Evolutionary conservation across 35 echinoderm and acorn worm genomes (phyloP).

Genomic region (Patiria miniata): DNA sequence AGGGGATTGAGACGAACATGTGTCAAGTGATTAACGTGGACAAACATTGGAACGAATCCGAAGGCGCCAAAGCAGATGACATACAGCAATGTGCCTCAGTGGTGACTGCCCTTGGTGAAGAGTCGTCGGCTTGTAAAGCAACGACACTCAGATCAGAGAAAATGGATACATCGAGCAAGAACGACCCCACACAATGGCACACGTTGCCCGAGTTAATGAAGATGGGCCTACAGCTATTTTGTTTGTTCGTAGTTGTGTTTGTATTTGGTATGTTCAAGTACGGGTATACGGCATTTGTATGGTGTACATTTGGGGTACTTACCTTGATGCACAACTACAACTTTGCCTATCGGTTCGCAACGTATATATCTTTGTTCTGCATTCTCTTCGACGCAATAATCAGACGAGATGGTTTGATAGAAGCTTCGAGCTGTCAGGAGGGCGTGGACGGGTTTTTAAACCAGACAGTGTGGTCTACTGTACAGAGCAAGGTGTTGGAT

Average conservation of each 20-base stretch:
- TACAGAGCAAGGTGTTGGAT: background rate
- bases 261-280: background rate
- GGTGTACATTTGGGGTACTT: background rate
- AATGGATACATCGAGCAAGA: background rate
- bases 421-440: background rate
- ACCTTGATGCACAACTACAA: background rate
- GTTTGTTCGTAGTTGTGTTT: background rate
- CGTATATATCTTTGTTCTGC: background rate
- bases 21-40: slow-evolving; percentile 7
- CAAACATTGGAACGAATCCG: background rate
- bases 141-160: background rate
- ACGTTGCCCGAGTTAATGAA: background rate
- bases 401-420: background rate
- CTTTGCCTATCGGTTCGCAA: background rate
- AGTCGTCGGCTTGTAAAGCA: background rate
- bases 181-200: background rate
- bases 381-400: background rate
- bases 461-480: background rate
- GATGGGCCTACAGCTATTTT: background rate
- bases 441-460: background rate
- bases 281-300: background rate
- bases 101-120: background rate
- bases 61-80: background rate
- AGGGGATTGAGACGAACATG: slow-evolving; percentile 1
- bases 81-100: background rate